Conservation (phyloP, 92 coral and sea anemone genomes). For the Phenganax subtilis region DNA sequence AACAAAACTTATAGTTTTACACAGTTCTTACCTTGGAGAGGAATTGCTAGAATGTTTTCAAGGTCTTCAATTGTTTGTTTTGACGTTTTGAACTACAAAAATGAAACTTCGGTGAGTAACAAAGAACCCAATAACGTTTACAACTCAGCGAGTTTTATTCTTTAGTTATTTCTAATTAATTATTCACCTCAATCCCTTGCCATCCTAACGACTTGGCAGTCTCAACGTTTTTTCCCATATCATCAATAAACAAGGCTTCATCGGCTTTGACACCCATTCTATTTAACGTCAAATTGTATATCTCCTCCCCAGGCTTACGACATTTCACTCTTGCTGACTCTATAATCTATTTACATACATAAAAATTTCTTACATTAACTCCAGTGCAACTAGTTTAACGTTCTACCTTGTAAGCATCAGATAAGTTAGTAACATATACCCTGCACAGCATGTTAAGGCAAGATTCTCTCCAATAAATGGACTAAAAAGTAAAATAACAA, state of each 20-base stretch:
- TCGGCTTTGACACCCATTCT: slow-evolving; percentile 64
- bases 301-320: slow-evolving; percentile 74
- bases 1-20: too few species aligned
- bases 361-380: background rate
- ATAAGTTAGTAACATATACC: background rate
- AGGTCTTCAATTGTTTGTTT: slow-evolving; percentile 57
- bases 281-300: slow-evolving; percentile 62
- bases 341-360: slow-evolving; percentile 52
- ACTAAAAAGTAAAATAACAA: too few species aligned
- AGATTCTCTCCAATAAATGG: too few species aligned
- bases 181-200: slow-evolving; percentile 66
- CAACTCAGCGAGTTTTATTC: background rate
- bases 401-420: background rate
- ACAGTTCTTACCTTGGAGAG: slow-evolving; percentile 62
- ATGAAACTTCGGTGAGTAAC: background rate
- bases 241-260: slow-evolving; percentile 89
- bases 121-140: background rate
- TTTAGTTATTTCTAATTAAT: too few species aligned
- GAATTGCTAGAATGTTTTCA: slow-evolving; percentile 53
- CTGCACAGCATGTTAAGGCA: too few species aligned
- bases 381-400: background rate
- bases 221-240: slow-evolving; percentile 70
- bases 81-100: slow-evolving; percentile 66
- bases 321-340: slow-evolving; percentile 75
- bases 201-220: slow-evolving; percentile 74